Conservation (phyloP, 2,113 vertebrate species). For the Anser brachyrhynchus region DNA sequence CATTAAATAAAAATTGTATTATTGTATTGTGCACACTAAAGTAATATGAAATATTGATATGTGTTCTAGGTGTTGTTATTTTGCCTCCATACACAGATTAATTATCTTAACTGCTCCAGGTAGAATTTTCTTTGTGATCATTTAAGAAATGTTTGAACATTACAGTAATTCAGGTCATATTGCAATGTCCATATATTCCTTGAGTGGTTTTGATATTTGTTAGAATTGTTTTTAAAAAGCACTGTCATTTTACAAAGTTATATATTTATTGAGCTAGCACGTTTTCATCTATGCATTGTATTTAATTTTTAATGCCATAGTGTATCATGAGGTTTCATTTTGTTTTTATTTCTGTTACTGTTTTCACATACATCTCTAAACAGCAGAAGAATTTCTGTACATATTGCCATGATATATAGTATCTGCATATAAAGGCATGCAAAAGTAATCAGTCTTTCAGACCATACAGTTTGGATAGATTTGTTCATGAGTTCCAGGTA, state of each 20-base stretch:
- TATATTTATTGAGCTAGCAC: slow-evolving; percentile 5
- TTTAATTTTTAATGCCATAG: slow-evolving; percentile 40
- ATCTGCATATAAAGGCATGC: background rate
- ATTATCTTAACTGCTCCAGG: background rate
- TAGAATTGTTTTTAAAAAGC: background rate
- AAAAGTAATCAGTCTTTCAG: background rate
- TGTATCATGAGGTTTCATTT: background rate
- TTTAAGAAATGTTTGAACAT: slow-evolving; percentile 27
- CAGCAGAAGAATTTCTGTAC: background rate
- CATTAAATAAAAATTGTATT: background rate
- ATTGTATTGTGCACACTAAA: background rate
- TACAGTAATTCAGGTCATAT: background rate
- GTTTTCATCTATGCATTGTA: background rate
- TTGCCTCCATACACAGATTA: background rate
- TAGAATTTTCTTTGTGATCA: slow-evolving; percentile 22
- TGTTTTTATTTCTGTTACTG: background rate
- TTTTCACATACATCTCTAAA: background rate
- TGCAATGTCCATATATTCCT: no score
- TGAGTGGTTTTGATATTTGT: background rate
- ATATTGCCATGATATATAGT: background rate
- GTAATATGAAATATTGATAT: background rate
- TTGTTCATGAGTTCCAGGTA: background rate
- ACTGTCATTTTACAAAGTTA: background rate
- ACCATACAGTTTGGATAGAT: background rate
- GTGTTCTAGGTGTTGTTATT: background rate